Conservation (phyloP, 2,797 vertebrate genomes). For the Tiaroga cobitis region DNA sequence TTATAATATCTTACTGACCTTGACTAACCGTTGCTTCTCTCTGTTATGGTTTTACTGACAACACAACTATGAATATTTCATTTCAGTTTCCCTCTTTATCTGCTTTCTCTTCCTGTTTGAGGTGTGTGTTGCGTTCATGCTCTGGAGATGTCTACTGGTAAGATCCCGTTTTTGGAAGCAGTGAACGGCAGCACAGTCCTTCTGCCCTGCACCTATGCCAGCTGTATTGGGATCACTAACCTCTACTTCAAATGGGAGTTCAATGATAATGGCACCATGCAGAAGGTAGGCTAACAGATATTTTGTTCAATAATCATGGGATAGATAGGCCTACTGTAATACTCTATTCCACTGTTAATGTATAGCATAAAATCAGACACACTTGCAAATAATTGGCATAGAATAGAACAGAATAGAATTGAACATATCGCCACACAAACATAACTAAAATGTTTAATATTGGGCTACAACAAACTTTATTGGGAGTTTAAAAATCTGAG, state of each 20-base stretch:
- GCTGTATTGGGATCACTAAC: slow-evolving; percentile 89
- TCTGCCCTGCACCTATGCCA: slow-evolving; percentile 86
- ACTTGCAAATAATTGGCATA: background rate
- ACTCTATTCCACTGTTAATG: background rate
- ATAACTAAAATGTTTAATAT: background rate
- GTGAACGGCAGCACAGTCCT: slow-evolving; percentile 90
- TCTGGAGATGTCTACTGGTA: slow-evolving; percentile 90
- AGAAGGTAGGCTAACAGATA: slow-evolving; percentile 63
- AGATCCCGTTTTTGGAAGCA: slow-evolving; percentile 83
- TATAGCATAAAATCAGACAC: background rate
- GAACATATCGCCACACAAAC: background rate
- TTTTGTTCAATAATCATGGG: background rate
- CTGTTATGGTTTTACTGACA: background rate
- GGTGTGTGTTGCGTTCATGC: slow-evolving; percentile 76
- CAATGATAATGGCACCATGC: slow-evolving; percentile 80
- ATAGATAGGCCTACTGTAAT: background rate
- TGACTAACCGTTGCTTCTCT: background rate
- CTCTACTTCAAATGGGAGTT: slow-evolving; percentile 90
- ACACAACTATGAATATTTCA: background rate
- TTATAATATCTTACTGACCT: background rate
- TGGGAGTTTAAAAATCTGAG: background rate
- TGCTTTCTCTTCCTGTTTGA: slow-evolving; percentile 61
- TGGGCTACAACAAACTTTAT: background rate
- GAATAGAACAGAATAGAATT: background rate
- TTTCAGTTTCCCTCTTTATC: background rate